phyloP scores from a whole-genome alignment of 2,113 vertebrate species.

The Otocyon megalotis region DNA sequence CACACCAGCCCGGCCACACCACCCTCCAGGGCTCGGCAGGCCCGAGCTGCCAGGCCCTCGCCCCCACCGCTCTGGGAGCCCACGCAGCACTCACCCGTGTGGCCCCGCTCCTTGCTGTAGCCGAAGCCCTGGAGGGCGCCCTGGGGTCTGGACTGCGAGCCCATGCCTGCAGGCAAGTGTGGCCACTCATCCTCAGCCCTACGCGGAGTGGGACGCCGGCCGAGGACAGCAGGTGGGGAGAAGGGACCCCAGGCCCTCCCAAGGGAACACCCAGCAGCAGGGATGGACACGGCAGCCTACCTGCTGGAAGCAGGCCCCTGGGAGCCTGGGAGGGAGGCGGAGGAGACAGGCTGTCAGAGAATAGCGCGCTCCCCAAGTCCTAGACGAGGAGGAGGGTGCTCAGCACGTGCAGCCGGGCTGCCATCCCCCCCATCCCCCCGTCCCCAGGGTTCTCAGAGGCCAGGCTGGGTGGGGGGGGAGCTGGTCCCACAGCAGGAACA shows the following conservation, averaged over 20 bases:
- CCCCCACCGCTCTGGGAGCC: accelerated
- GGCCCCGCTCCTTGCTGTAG: conserved; percentile 87
- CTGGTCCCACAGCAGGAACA: accelerated
- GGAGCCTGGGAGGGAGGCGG: conserved; percentile 61
- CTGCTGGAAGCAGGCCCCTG: conserved; percentile 74
- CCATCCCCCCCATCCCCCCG: accelerated
- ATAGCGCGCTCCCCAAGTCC: conserved; percentile 93
- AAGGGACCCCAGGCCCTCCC: accelerated
- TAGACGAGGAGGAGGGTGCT: conserved; percentile 48
- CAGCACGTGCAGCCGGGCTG: accelerated
- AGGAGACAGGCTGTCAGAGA: conserved; percentile 87
- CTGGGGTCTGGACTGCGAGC: conserved; percentile 87
- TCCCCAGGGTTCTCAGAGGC: neutral
- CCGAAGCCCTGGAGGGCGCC: conserved; percentile 95
- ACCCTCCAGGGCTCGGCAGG: neutral
- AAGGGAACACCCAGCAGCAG: accelerated
- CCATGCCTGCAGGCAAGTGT: conserved; percentile 90
- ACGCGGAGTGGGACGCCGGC: no score
- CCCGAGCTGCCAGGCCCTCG: neutral
- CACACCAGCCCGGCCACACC: accelerated
- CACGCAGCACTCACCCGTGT: conserved; percentile 84
- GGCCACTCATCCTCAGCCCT: neutral
- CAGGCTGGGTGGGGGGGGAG: accelerated
- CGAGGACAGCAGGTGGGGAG: accelerated
- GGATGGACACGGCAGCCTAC: neutral